Evolutionary conservation across 2,888 invertebrate genomes (phyloP).

Genomic region (Cryptus viduatorius): DNA sequence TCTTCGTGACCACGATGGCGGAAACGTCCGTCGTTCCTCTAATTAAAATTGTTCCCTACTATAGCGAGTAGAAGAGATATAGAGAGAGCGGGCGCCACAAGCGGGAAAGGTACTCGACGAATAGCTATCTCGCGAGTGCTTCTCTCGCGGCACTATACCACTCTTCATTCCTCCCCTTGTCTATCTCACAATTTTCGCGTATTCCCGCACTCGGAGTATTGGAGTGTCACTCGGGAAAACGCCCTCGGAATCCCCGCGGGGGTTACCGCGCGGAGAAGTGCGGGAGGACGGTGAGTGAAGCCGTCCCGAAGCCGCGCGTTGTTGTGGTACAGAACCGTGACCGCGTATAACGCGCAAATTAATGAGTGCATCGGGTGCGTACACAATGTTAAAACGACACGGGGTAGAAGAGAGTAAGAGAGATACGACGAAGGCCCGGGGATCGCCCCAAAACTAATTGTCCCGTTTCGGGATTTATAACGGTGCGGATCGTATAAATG

Average conservation of each 20-base stretch:
- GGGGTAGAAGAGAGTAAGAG: neutral
- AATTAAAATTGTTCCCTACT: constrained; percentile 54
- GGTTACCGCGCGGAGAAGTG: neutral
- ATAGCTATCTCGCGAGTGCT: constrained; percentile 24
- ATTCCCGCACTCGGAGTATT: neutral
- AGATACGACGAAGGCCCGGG: neutral
- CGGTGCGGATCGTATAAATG: constrained; percentile 38
- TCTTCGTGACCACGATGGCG: constrained; percentile 49
- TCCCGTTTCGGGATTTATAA: constrained; percentile 55
- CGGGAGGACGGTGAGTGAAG: neutral
- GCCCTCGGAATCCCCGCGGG: neutral
- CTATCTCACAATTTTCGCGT: constrained; percentile 9
- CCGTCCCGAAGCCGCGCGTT: neutral
- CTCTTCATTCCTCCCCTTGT: neutral
- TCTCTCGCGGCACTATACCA: neutral
- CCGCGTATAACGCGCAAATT: constrained; percentile 23
- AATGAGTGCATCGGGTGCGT: constrained; percentile 8
- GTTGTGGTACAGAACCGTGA: neutral
- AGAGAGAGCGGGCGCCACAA: neutral
- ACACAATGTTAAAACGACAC: neutral
- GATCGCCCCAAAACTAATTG: constrained; percentile 49
- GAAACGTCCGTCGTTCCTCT: constrained; percentile 52
- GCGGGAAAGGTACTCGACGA: constrained; percentile 25
- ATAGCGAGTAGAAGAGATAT: constrained; percentile 6
- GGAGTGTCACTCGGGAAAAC: constrained; percentile 15